Conservation (phyloP, 2,113 vertebrate genomes). For the Spilogale gracilis region DNA sequence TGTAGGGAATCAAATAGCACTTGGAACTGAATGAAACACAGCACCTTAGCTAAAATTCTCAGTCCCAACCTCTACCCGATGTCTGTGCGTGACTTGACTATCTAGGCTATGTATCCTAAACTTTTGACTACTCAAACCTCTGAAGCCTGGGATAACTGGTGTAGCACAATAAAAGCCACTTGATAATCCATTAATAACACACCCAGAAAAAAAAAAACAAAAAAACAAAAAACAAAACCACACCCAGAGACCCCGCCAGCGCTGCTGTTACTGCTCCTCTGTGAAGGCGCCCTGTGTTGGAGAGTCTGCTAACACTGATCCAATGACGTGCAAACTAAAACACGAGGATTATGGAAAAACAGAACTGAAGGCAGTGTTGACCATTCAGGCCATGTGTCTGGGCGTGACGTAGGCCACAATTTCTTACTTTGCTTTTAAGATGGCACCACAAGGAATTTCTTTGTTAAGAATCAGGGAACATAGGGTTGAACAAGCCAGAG, state of each 20-base stretch:
- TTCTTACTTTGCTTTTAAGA: constrained; percentile 51
- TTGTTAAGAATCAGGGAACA: constrained; percentile 67
- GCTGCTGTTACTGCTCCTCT: background rate
- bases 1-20: background rate
- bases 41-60: background rate
- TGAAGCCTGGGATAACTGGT: background rate
- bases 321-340: background rate
- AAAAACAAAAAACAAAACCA: too few relatives aligned
- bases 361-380: constrained; percentile 23
- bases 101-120: background rate
- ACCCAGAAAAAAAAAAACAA: too few relatives aligned
- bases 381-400: background rate
- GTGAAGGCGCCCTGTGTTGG: background rate
- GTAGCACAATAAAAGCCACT: background rate
- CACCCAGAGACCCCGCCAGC: background rate
- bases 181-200: background rate
- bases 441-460: constrained; percentile 75
- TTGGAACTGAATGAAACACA: background rate
- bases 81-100: background rate
- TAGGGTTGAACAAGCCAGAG: constrained; percentile 33
- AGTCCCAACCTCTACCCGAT: background rate
- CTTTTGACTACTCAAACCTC: background rate
- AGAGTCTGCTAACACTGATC: constrained; percentile 33
- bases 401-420: background rate
- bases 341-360: constrained; percentile 19